Conservation (phyloP, 2,888 invertebrate species). For the Cacoxenus indagator region DNA sequence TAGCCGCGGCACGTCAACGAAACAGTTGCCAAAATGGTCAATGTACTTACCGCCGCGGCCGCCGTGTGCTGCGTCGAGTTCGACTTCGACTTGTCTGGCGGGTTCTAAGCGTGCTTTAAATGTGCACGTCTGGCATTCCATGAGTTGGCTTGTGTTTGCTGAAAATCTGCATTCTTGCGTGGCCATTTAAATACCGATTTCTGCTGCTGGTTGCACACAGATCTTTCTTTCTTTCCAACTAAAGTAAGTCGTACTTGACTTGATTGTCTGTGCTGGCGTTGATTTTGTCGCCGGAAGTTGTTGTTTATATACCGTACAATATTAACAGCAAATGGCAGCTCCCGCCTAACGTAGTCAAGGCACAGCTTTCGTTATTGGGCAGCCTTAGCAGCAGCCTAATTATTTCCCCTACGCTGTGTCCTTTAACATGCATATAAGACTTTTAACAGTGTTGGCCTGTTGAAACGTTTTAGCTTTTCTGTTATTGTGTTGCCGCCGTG, state of each 20-base stretch:
- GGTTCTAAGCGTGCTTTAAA: slow-evolving; percentile 25
- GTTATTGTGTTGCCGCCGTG: not conserved
- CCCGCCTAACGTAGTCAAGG: slow-evolving; percentile 40
- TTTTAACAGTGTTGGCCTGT: too few species aligned
- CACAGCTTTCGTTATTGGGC: not conserved
- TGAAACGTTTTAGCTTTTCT: too few species aligned
- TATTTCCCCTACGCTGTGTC: not conserved
- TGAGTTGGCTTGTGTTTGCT: slow-evolving; percentile 43
- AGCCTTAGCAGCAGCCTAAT: not conserved
- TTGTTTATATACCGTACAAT: slow-evolving; percentile 31
- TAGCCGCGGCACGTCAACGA: slow-evolving; percentile 7
- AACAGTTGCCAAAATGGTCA: slow-evolving; percentile 56
- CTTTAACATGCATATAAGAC: not conserved
- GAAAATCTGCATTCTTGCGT: slow-evolving; percentile 59
- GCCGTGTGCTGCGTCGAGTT: not conserved
- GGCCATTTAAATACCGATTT: slow-evolving; percentile 49
- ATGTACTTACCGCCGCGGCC: slow-evolving; percentile 44
- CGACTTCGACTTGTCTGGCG: slow-evolving; percentile 56
- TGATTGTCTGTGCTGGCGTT: slow-evolving; percentile 45
- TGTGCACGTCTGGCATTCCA: slow-evolving; percentile 27
- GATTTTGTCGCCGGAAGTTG: slow-evolving; percentile 62
- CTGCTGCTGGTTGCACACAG: not conserved
- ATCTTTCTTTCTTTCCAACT: too few species aligned
- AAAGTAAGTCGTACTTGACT: too few species aligned
- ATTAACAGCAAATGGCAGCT: slow-evolving; percentile 32